Base-by-base conservation (phyloP, 1,140 invertebrate genomes). In the Caenorhabditis briggsae region DNA sequence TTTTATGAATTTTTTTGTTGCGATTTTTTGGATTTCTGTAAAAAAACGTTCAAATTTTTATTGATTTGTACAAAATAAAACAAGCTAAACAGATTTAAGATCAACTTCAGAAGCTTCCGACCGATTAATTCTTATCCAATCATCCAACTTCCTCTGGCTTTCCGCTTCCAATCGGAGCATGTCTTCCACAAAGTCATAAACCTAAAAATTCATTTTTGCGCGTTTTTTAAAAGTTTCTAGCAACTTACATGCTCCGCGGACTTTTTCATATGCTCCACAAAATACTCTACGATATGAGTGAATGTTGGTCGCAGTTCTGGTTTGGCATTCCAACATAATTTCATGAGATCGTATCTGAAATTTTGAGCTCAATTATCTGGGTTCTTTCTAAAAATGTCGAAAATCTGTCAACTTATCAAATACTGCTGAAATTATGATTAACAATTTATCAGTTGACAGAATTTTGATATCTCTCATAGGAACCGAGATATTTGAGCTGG, bases 281-380 rank as follows among this genome's bases (percentile, higher is more conserved):
- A 70, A 46, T 70, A 70, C 18, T 70, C 64, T 0, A 70, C 64
- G 11, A 43, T 43, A 25, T 18, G 16, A 18, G 33, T 25, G 20
- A 70, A 70, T 14, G 33, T 70, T 18, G 64, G 64, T 46, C 64
- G 64, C 5, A 70, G 41, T n/a, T 70, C 64, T 14, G 64, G 64
- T 18, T 70, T 70, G 14, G 14, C 5, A 43, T 70, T 14, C 64
- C 64, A 70, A 46, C 64, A 70, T 43, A 70, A n/a, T 46, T 70
- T 70, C 64, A 70, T 70, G 16, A 70, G 41, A 70, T 70, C 20
- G 18, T 70, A 70, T 46, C 64, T 70, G 64, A 46, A 70, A 61
- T 3, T 33, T 33, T 33, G 33, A 1, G 33, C 33, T 33, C 33
- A 33, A 33, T 33, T 33, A 33, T 33, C 33, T 3, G 1, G 33